A percentile compares a stretch with the other conserved stretches of the same genome.
These are phyloP conservation scores for Labrus mixtus DNA, from an alignment of 2,113 vertebrate genomes.

Conservation along the genomic window DNA sequence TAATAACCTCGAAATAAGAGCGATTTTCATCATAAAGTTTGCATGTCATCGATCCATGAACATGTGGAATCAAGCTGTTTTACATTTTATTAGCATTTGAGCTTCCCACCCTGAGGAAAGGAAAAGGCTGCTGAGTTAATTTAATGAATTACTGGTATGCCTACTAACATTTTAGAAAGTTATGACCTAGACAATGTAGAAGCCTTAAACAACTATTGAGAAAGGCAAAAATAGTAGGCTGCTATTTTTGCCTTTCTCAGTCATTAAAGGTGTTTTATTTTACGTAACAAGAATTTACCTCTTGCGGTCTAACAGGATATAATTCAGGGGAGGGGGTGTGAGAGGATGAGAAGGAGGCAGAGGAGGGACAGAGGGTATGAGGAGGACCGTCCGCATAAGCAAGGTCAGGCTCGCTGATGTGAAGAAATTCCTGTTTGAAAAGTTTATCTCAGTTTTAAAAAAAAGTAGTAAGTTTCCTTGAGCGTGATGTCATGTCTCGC, in stretches of 20 bases:
- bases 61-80: no score
- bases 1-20: no score
- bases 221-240: not conserved
- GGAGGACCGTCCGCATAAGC: conserved; percentile 79
- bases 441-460: conserved; percentile 56
- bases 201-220: not conserved
- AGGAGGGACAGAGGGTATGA: conserved; percentile 78
- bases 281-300: conserved; percentile 85
- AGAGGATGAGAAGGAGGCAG: conserved; percentile 79
- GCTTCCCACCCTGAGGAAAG: not conserved
- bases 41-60: no score
- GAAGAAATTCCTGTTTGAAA: conserved; percentile 88
- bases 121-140: not conserved
- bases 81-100: not conserved
- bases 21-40: no score
- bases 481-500: not conserved
- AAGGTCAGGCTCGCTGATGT: conserved; percentile 89
- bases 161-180: not conserved
- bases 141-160: not conserved
- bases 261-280: conserved; percentile 28
- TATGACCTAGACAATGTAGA: not conserved
- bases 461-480: conserved; percentile 21
- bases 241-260: no score
- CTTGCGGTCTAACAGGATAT: conserved; percentile 85
- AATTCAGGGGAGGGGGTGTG: conserved; percentile 81